Base-by-base conservation (phyloP, 2,797 vertebrate genomes). In the Acestrorhynchus altus region DNA sequence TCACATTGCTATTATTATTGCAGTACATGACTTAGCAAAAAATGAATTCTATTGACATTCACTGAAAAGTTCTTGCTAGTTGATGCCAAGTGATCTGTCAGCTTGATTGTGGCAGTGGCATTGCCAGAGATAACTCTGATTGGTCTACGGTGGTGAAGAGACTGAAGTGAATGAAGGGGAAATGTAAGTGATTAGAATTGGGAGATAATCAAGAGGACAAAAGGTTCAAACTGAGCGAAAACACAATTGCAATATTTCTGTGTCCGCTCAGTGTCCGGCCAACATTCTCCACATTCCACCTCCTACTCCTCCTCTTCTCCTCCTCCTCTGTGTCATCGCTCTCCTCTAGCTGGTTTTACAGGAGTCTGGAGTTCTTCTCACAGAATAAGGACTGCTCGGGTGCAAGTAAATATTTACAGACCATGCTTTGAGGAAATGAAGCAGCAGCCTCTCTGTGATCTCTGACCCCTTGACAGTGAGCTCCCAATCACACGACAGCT, bases 351-450 rank as follows among this genome's bases (percentile, higher is more conserved):
- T 74, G 6, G 65, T 84, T 87, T 90, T 83, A 88, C 68, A 65
- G 81, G 77, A 76, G 70, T 77, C 77, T 84, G 26, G 11, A 72
- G 82, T 76, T 44, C 80, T 83, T 63, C 76, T 72, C 49, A 22
- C 12, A 31, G 69, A 87, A 79, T 86, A 84, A 79, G 66, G 49
- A 83, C 65, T 73, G 39, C 82, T 88, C 84, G 78, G 84, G 71
- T 57, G 0, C 80, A 52, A 81, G 77, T 86, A 90, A 89, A 89
- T 90, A 88, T 91, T 89, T 90, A 88, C 74, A 51, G 64, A 71
- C 47, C 35, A 78, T 56, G 4, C 60, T 69, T 69, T 69, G 54
- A 74, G 79, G 35, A 77, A 52, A 71, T 47, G 70, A 84, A 83
- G 4, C n/a, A 60, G 20, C 12, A 28, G 28, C 44, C 60, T 72